Evolutionary conservation across 2,113 vertebrate species (phyloP).

Genomic region (Turnix velox): DNA sequence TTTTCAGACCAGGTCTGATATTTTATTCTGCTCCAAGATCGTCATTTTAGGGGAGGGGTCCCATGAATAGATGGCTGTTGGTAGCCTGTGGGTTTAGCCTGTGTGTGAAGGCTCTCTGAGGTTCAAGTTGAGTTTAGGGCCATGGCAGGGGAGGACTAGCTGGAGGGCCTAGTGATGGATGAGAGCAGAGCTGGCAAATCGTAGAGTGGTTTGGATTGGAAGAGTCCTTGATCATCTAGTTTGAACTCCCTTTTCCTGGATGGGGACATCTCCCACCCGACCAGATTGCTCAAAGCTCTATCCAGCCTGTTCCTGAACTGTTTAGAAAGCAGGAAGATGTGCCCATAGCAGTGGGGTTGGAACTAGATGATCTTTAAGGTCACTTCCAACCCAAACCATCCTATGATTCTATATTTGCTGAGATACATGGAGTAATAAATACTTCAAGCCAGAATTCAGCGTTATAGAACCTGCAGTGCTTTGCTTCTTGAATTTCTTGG

Average conservation of each 20-base stretch:
- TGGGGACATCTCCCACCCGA: not conserved
- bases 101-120: not conserved
- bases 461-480: not conserved
- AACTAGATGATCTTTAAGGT: too few species aligned
- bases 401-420: too few species aligned
- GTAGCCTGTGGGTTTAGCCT: not conserved
- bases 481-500: not conserved
- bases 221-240: not conserved
- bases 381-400: too few species aligned
- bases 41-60: not conserved
- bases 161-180: not conserved
- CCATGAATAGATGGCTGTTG: not conserved
- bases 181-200: not conserved
- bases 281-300: not conserved
- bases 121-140: not conserved
- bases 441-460: not conserved
- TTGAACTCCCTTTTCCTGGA: not conserved
- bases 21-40: fast-evolving
- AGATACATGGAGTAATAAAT: not conserved
- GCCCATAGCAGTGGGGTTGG: too few species aligned
- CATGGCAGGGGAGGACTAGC: not conserved
- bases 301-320: not conserved
- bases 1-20: not conserved
- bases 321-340: not conserved
- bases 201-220: not conserved